A percentile compares a stretch with the other conserved stretches of the same genome.
Conservation (phyloP, 2,888 invertebrate species). For the Drepana falcataria region DNA sequence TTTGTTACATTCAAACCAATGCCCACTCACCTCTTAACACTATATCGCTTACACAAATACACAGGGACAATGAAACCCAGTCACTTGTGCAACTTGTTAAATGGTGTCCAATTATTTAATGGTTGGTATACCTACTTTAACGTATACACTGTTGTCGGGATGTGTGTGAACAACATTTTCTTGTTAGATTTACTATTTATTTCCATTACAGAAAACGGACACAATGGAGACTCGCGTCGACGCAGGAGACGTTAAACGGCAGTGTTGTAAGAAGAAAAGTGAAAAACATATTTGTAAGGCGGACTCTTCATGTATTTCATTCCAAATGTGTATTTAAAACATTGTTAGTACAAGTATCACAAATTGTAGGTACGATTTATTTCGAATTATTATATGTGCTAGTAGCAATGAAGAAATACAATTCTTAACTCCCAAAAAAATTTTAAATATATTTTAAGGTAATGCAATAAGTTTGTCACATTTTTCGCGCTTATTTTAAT, state of each 20-base stretch:
- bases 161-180: neutral
- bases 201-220: slow-evolving; percentile 69
- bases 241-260: slow-evolving; percentile 64
- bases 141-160: neutral
- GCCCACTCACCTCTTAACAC: slow-evolving; percentile 59
- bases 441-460: no score
- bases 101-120: neutral
- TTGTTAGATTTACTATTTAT: slow-evolving; percentile 17
- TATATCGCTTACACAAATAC: slow-evolving; percentile 10
- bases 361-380: neutral
- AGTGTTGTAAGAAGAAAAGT: slow-evolving; percentile 10
- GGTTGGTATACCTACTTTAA: neutral
- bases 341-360: slow-evolving; percentile 11
- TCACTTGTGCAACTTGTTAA: neutral
- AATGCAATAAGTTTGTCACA: no score
- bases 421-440: neutral
- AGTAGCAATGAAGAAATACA: no score
- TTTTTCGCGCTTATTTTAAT: no score
- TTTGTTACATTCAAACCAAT: slow-evolving; percentile 75
- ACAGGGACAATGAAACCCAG: neutral
- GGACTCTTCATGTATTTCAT: slow-evolving; percentile 38
- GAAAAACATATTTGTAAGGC: slow-evolving; percentile 23
- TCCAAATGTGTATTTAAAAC: slow-evolving; percentile 42
- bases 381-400: neutral
- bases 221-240: slow-evolving; percentile 71